Base-by-base conservation (phyloP, 2,113 vertebrate species). In the Lynx canadensis region DNA sequence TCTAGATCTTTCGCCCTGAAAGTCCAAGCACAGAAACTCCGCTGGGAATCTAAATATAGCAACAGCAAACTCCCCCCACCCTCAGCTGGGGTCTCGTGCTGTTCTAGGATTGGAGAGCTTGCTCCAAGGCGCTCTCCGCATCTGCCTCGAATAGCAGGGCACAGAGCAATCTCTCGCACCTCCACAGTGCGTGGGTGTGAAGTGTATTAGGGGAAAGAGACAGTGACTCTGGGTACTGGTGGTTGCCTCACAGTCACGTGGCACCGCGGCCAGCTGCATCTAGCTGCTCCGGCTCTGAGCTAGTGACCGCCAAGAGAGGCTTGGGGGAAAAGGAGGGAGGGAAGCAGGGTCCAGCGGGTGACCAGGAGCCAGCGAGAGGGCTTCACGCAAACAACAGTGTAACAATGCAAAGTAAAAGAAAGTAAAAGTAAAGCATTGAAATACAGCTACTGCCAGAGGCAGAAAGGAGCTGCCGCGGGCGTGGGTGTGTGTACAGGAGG, bases 1-100 rank as follows among this genome's bases (percentile, higher is more conserved):
- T 92, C 84, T 68, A 78, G 92, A 63, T 97, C 81, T 74, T 94
- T 98, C 92, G 94, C 96, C 97, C 97, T 85, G 94, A 97, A 96
- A 97, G 84, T 96, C 91, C 84, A 88, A 31, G 94, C 89, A 45
- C 84, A 87, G 92, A 97, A 97, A 96, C 94, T 97, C 97, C 74
- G 16, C 8, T 15, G 90, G 89, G 95, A 91, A 36, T 71, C 96
- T 98, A 98, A 97, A 97, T 89, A 97, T 97, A 98, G 97, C 45
- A 88, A 50, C 10, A 73, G 55, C 80, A 21, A 95, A 84, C 90
- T 71, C 63, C 96, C 95, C 68, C 83, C 38, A 25, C 73, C 57
- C 66, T 48, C 87, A 80, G 38, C 38, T 73, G 10, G 60, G 96
- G 91, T 96, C 95, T 82, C 1, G 6, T 1, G 50, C 81, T 31